phyloP scores from a whole-genome alignment of 2,797 vertebrate genomes.

The Clangula hyemalis region DNA sequence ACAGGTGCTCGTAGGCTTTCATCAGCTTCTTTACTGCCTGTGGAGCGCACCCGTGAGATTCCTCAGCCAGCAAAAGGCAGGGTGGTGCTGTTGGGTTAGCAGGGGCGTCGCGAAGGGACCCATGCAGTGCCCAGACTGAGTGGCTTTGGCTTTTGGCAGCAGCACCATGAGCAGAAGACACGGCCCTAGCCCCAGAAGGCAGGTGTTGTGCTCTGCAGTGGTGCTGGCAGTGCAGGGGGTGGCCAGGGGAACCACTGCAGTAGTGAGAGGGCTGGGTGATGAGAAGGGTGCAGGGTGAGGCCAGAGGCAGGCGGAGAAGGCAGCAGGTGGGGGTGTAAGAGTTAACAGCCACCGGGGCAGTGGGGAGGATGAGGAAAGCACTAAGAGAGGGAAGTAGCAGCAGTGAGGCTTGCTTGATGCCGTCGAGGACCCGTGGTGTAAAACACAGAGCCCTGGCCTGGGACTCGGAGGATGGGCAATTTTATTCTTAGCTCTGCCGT shows the following conservation, averaged over 20 bases:
- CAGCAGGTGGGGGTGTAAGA: neutral
- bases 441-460: neutral
- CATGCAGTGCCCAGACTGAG: neutral
- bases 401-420: neutral
- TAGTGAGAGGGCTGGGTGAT: neutral
- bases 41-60: neutral
- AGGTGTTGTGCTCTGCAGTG: neutral
- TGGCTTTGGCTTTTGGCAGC: neutral
- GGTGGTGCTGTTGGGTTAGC: neutral
- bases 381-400: neutral
- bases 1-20: fast-evolving
- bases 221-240: neutral
- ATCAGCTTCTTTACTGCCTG: neutral
- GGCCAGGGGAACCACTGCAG: neutral
- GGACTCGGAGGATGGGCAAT: neutral
- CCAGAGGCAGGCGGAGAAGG: neutral
- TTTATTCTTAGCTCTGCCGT: neutral
- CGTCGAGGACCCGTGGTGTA: neutral
- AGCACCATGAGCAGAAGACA: neutral
- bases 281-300: neutral
- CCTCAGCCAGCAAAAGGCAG: neutral
- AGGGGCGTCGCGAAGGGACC: neutral
- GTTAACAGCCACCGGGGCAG: neutral
- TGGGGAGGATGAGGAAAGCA: neutral
- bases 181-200: neutral